Evolutionary conservation across 2,888 invertebrate genomes (phyloP).

Genomic region (Leptothorax acervorum): DNA sequence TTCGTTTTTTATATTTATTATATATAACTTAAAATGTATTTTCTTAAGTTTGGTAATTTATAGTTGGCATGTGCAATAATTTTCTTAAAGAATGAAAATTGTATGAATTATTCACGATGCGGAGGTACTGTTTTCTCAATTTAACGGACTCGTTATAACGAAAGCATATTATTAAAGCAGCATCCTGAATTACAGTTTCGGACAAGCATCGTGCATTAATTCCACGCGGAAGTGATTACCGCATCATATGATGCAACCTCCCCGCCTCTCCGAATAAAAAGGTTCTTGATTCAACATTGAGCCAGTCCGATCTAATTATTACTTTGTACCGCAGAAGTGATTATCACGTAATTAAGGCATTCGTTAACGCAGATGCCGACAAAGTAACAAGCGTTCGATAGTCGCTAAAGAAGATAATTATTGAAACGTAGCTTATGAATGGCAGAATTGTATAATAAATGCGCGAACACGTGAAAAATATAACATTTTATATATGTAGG

Average conservation of each 20-base stretch:
- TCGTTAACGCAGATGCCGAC: conserved; percentile 28
- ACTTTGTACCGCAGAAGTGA: conserved; percentile 30
- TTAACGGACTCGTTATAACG: conserved; percentile 33
- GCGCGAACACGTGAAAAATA: background rate
- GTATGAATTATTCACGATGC: conserved; percentile 20
- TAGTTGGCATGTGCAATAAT: background rate
- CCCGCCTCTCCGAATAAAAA: conserved; percentile 25
- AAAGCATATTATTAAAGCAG: conserved; percentile 26
- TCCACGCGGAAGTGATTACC: conserved; percentile 35
- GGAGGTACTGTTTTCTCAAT: conserved; percentile 33
- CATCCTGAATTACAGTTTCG: conserved; percentile 27
- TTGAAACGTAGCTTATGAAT: conserved; percentile 2
- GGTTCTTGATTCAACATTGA: conserved; percentile 29
- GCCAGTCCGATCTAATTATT: conserved; percentile 44
- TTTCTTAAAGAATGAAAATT: conserved; percentile 14
- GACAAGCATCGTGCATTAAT: conserved; percentile 36
- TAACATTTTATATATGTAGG: background rate
- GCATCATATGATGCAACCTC: conserved; percentile 2
- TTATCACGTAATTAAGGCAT: conserved; percentile 48
- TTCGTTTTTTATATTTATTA: background rate
- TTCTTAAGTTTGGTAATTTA: background rate
- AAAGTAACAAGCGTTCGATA: conserved; percentile 41
- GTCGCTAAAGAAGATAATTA: conserved; percentile 37
- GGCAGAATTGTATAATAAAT: conserved; percentile 2
- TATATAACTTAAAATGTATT: background rate